These are phyloP conservation scores for Columba guinea DNA, from an alignment of 2,797 vertebrate genomes.

Conservation along the genomic window DNA sequence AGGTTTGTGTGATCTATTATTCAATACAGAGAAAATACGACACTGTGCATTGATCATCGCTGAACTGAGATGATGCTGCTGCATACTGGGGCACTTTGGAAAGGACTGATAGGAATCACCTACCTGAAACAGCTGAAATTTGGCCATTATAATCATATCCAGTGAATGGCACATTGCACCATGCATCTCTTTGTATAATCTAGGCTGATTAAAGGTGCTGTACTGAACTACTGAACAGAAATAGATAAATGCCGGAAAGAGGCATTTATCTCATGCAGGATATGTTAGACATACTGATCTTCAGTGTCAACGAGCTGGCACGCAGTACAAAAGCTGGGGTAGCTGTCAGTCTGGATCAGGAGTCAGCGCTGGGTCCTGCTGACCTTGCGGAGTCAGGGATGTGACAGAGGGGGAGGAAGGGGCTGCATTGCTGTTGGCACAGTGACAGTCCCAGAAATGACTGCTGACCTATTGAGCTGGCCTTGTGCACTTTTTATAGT, in stretches of 20 bases:
- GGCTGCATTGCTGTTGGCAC: neutral
- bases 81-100: neutral
- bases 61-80: neutral
- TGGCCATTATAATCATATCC: fast-evolving
- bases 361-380: neutral
- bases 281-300: neutral
- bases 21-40: neutral
- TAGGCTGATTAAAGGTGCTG: neutral
- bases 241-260: neutral
- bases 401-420: neutral
- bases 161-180: neutral
- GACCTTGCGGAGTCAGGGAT: neutral
- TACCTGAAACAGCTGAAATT: neutral
- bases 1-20: neutral
- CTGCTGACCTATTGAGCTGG: neutral
- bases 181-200: neutral
- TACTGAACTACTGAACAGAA: neutral
- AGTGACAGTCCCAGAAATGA: neutral
- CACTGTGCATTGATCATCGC: neutral
- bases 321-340: neutral
- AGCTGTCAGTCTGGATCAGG: fast-evolving
- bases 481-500: neutral
- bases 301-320: neutral
- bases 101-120: neutral
- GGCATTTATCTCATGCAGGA: neutral